Evolutionary conservation across 1,140 invertebrate genomes (phyloP), one percentile per base, ranked within the genome.

Genomic region (Whitmania pigra): DNA sequence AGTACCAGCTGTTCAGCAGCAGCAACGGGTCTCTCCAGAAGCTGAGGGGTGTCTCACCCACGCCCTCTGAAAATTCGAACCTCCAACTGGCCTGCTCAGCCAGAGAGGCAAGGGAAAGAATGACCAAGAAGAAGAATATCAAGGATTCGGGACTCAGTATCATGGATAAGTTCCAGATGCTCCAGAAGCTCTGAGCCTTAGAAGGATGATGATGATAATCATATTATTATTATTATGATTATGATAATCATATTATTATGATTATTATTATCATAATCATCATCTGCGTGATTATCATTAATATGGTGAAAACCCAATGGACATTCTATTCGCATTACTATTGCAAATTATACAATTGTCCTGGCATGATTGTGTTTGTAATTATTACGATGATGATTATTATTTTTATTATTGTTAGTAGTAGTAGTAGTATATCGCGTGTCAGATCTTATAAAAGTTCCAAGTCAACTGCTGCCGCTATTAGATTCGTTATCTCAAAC

Each of bases 51-150:
- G 43, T 31, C 29, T 63, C 57, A 0, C 57, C 29, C 11, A 25
- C 57, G 11, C 57, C 57, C 22, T 63, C 57, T 7, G 22, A 22
- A 7, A 63, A 63, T 9, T 57, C 54, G 29, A 49, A 49, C 43
- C 57, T 63, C 5, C 22, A 25, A 7, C 29, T 63, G 22, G 57
- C 57, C 13, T 22, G 57, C 11, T 63, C 57, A 1, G 57, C 57
- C 57, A 63, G 29, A 18, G 57, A 63, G 57, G 57, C 57, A 11
- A 63, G 57, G 57, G 57, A 63, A 13, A 63, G 57, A 63, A 18
- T 63, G 57, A 7, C 57, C 29, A 63, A 31, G 57, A 63, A 63
- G 57, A 63, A 63, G 57, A 63, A 63, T 18, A 31, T 63, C 6
- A 63, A 63, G 29, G 57, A 63, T 0, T 22, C 29, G 6, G 29